Evolutionary conservation across 1,140 invertebrate species (phyloP), one percentile per base, ranked within the genome.

Genomic region (Scaptomyza graminum): DNA sequence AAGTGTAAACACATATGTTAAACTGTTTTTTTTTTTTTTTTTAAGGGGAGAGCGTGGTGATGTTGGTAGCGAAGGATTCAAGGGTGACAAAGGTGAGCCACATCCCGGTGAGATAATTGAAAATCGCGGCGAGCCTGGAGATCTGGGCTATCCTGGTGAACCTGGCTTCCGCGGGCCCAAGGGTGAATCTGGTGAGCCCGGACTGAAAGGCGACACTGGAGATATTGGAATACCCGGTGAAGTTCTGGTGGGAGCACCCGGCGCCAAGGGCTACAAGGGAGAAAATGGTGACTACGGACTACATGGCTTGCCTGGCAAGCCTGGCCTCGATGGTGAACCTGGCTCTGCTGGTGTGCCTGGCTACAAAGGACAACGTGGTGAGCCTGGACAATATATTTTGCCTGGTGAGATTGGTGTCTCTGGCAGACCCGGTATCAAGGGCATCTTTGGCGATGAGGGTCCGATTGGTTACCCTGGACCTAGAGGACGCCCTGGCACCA

Each of bases 61-160:
- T 22, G 52, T 67, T 2, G 93, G 94, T 41, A 66, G 60, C 9
- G 12, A 75, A 7, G 95, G 95, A 3, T 37, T 81, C 1, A 92
- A 92, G 66, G 94, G 94, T 50, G 91, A 93, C n/a, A 93, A 92
- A 59, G 94, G 95, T 67, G 92, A 93, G 28, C 79, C 92, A 0
- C 90, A 92, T 2, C 93, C 92, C 16, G 92, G 92, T 37, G 65
- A 89, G 50, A 75, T 84, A 8, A 54, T 61, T 25, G 66, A 80
- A 13, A 90, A 90, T 31, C 51, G 66, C 39, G 92, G 92, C 1
- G 85, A 85, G 2, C 12, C 2, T 2, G 91, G 91, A 5, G 76
- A 90, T 5, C 1, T 31, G 5, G 91, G 91, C 3, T 66, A 49
- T 12, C 44, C 55, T 0, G 90, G 90, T 0, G 37, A 51, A 9